Evolutionary conservation across 2,888 invertebrate species (phyloP).

Genomic region (Ctena decussata): DNA sequence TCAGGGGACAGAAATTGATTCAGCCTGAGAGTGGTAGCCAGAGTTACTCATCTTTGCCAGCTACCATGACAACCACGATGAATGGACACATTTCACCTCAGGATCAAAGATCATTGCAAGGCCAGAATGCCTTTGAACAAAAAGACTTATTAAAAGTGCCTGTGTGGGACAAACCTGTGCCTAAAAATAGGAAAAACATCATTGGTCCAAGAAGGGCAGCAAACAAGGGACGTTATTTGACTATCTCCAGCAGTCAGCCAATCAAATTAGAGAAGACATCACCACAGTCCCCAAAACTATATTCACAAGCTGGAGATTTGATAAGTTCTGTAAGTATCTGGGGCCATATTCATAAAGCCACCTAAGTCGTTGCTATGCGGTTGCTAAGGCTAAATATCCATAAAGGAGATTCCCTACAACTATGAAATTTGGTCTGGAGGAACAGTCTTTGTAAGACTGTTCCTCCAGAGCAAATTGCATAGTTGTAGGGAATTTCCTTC

Average conservation of each 20-base stretch:
- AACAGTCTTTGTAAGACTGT: too few species aligned
- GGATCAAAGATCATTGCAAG: neutral
- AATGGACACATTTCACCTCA: slow-evolving; percentile 1
- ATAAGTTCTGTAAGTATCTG: slow-evolving; percentile 79
- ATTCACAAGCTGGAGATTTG: slow-evolving; percentile 79
- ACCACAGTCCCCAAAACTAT: slow-evolving; percentile 68
- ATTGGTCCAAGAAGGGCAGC: slow-evolving; percentile 9
- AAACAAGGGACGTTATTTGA: slow-evolving; percentile 91
- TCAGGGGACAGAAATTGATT: neutral
- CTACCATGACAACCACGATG: neutral
- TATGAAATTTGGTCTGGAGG: too few species aligned
- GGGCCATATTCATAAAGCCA: too few species aligned
- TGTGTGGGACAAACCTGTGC: neutral
- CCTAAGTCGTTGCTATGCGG: too few species aligned
- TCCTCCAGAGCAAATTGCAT: too few species aligned
- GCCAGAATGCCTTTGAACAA: neutral
- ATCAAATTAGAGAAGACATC: slow-evolving; percentile 72
- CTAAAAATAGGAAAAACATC: neutral
- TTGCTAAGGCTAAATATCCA: too few species aligned
- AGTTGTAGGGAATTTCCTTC: too few species aligned
- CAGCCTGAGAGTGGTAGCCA: neutral
- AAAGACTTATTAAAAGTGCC: neutral
- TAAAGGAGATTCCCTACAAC: too few species aligned
- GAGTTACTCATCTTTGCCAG: neutral
- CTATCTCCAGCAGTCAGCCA: slow-evolving; percentile 90